Conservation (phyloP, 2,113 vertebrate genomes). For the Laterallus jamaicensis region DNA sequence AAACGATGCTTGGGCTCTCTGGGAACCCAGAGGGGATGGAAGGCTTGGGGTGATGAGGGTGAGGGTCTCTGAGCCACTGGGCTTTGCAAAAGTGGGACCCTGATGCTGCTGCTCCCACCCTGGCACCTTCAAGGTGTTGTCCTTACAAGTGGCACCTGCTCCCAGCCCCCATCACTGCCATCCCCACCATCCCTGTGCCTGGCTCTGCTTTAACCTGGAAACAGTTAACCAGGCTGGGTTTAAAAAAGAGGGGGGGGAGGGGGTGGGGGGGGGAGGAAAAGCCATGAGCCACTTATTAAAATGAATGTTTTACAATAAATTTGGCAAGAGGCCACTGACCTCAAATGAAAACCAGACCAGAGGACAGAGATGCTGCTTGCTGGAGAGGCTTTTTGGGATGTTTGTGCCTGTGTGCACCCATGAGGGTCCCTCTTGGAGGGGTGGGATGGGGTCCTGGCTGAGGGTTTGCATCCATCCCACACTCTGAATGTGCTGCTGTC, state of each 20-base stretch:
- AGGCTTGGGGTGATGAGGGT: neutral
- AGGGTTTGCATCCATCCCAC: neutral
- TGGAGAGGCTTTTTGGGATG: neutral
- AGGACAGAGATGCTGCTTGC: neutral
- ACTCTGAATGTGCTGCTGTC: accelerated
- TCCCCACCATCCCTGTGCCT: accelerated
- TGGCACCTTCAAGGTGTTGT: neutral
- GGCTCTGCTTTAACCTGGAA: constrained; percentile 4
- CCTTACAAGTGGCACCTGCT: neutral
- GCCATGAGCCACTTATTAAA: constrained; percentile 66
- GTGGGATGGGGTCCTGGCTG: neutral
- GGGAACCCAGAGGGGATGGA: neutral
- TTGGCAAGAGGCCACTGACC: constrained; percentile 66
- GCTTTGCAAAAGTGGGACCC: neutral
- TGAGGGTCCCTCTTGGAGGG: neutral
- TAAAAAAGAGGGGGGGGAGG: no score
- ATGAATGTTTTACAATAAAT: constrained; percentile 66
- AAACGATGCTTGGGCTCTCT: neutral
- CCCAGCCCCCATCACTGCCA: no score
- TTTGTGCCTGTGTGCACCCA: neutral
- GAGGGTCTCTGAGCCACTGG: neutral
- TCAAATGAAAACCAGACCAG: constrained; percentile 68
- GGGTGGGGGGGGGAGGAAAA: neutral
- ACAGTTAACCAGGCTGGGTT: constrained; percentile 33
- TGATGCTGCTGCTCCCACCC: neutral